Evolutionary conservation across 2,888 invertebrate genomes (phyloP), one percentile per base, ranked within the genome.

Genomic region (Caenorhabditis imperialis): DNA sequence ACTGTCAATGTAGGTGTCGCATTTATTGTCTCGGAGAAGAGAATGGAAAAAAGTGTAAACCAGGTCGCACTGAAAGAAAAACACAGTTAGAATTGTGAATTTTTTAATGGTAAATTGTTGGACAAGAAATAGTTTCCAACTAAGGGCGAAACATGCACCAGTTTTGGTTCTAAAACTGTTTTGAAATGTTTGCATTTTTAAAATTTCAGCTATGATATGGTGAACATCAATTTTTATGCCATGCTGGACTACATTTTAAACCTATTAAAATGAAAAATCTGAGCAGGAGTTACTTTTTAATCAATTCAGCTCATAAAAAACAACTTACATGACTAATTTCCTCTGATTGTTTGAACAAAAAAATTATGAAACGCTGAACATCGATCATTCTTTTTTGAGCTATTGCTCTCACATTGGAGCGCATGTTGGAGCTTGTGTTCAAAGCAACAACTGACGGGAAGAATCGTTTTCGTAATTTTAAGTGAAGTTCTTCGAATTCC

Each of bases 11-110:
- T 75, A 75, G 2, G 54, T 63, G n/a, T 78, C 78, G 38, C 71
- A 70, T 33, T 73, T 78, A 55, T 77, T 82, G 54, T 82, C 82
- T 7, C 82, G 58, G 0, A 80, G 55, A 18, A 82, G 57, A 1
- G 70, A 73, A 55, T 99, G 99, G 91, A 98, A 98, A 91, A 99
- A 99, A 0, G 98, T 99, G 89, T 98, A 98, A 0, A 99, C 96
- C 60, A 99, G 91, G 89, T 96, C 95, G 7, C 90, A 89, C 90
- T 90, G 84, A 54, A 88, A 88, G 60, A 93, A 47, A 42, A 42
- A 22, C 37, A 40, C 25, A 22, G 8, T 22, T 20, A 14, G 2
- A 25, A 47, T 25, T 1, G 42, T 54, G 18, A n/a, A n/a, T n/a
- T n/a, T n/a, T n/a, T n/a, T n/a, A n/a, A n/a, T n/a, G n/a, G n/a